Evolutionary conservation across 2,888 invertebrate species (phyloP).

Genomic region (Adelphocoris suturalis): DNA sequence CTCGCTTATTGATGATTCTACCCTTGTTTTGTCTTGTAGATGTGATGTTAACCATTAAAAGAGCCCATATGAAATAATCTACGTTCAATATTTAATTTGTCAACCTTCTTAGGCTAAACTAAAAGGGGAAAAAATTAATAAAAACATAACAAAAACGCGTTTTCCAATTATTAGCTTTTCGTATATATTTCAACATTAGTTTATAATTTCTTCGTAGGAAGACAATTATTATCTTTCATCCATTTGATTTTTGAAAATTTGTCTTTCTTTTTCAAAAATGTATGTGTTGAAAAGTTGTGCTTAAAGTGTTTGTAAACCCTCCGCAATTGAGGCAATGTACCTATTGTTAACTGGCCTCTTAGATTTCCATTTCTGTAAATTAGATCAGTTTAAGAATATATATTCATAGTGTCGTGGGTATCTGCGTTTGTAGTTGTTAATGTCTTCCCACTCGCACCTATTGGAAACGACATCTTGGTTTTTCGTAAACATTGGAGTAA

Average conservation of each 20-base stretch:
- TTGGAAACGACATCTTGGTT: not conserved
- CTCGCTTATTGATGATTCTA: constrained; percentile 35
- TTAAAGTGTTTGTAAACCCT: constrained; percentile 30
- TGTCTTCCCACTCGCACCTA: constrained; percentile 16
- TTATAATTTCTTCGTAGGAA: constrained; percentile 45
- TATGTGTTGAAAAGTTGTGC: not conserved
- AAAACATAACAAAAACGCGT: not conserved
- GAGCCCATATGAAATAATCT: not conserved
- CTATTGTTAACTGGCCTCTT: not conserved
- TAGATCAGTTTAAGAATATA: not conserved
- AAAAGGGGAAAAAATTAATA: not conserved
- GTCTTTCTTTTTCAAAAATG: not conserved
- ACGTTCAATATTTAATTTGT: constrained; percentile 2
- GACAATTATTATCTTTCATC: constrained; percentile 45
- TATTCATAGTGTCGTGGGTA: not conserved
- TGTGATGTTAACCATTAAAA: constrained; percentile 56
- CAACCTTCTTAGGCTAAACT: constrained; percentile 11
- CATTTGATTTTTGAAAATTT: not conserved
- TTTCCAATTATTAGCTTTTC: constrained; percentile 10
- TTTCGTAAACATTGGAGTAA: not conserved
- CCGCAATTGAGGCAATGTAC: not conserved
- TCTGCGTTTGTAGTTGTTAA: not conserved
- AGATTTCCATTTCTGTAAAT: not conserved
- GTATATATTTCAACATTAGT: constrained; percentile 15
- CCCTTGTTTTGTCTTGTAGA: constrained; percentile 51